These are phyloP conservation scores for Mesorhabditis belari DNA, from an alignment of 2,888 invertebrate species.

Conservation along the genomic window DNA sequence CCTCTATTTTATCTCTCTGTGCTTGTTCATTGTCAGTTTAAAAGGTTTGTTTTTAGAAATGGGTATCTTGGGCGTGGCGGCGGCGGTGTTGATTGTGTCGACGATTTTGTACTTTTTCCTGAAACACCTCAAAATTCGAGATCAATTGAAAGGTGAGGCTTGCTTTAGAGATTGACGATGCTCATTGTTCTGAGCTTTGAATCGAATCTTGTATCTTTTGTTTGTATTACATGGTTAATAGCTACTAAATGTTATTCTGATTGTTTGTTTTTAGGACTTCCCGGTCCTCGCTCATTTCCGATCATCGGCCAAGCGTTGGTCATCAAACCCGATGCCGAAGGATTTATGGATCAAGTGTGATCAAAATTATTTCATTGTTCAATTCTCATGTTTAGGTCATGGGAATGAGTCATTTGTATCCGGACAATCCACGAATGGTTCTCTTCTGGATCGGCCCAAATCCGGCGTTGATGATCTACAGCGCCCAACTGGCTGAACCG, in stretches of 20 bases:
- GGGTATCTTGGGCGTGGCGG: not conserved
- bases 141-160: not conserved
- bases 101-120: not conserved
- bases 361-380: not conserved
- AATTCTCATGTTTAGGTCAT: conserved; percentile 24
- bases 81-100: conserved; percentile 1
- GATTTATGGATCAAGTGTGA: conserved; percentile 48
- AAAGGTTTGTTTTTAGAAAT: too few relatives aligned
- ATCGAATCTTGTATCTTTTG: not conserved
- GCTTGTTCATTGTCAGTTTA: too few relatives aligned
- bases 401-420: conserved; percentile 45
- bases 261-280: conserved; percentile 55
- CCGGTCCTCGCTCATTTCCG: conserved; percentile 61
- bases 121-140: not conserved
- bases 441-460: conserved; percentile 43
- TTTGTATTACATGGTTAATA: too few relatives aligned
- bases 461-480: conserved; percentile 46
- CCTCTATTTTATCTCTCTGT: too few relatives aligned
- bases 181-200: conserved; percentile 59
- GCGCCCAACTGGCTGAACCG: conserved; percentile 33
- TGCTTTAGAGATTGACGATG: not conserved
- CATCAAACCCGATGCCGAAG: conserved; percentile 62
- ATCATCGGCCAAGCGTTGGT: conserved; percentile 65
- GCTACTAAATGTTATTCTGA: not conserved
- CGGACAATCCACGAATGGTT: conserved; percentile 36